Evolutionary conservation across 2,797 vertebrate species (phyloP).

Genomic region (Micrastur ruficollis): DNA sequence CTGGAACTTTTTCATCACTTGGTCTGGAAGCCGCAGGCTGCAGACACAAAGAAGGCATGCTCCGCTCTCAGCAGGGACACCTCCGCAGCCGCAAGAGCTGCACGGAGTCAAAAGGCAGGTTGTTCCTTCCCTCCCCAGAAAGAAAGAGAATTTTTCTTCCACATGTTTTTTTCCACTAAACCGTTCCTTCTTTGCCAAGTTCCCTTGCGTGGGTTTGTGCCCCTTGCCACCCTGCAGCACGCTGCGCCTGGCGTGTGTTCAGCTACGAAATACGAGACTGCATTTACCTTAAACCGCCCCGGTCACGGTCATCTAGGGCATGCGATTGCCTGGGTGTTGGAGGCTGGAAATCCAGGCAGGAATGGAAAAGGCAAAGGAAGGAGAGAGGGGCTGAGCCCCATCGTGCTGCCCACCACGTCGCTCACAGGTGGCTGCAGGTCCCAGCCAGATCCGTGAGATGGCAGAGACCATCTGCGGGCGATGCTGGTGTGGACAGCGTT

Average conservation of each 20-base stretch:
- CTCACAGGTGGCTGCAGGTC: neutral
- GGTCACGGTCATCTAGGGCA: fast-evolving
- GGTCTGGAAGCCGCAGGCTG: neutral
- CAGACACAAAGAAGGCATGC: neutral
- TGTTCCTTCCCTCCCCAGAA: neutral
- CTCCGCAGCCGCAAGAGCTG: neutral
- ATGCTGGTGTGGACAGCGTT: neutral
- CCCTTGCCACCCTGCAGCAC: neutral
- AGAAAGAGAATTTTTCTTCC: neutral
- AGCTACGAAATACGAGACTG: fast-evolving
- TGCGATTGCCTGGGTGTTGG: fast-evolving
- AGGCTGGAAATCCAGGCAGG: neutral
- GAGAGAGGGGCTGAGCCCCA: fast-evolving
- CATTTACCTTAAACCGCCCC: neutral
- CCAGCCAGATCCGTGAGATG: fast-evolving
- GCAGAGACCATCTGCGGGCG: neutral
- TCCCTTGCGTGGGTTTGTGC: neutral
- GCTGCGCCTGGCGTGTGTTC: fast-evolving
- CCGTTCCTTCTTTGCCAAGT: fast-evolving
- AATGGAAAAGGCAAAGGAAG: neutral
- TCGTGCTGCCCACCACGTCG: fast-evolving
- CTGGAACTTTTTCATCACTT: neutral
- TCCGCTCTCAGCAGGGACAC: neutral
- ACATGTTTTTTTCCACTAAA: neutral
- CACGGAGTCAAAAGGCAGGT: neutral